Percentiles rank a stretch among this genome's conserved stretches.
Evolutionary conservation across 2,113 vertebrate species (phyloP).

Genomic region (Carollia perspicillata): DNA sequence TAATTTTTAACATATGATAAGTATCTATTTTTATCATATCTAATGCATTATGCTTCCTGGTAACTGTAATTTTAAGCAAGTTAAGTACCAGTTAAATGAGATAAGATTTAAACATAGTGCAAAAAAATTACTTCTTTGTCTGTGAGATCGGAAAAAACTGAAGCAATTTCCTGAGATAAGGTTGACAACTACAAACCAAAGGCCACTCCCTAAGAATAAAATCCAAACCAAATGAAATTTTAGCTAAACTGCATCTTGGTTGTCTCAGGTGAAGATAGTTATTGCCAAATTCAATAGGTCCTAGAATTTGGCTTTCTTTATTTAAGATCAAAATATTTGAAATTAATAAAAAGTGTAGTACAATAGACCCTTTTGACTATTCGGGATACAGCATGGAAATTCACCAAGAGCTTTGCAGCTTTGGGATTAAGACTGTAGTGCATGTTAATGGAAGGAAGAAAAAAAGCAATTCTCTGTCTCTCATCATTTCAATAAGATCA

Average conservation of each 20-base stretch:
- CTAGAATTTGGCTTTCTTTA: background rate
- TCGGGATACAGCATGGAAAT: background rate
- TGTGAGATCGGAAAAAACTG: background rate
- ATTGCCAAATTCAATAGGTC: background rate
- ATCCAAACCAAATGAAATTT: background rate
- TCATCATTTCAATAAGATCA: no score
- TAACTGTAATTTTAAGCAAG: conserved; percentile 24
- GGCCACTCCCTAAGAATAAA: background rate
- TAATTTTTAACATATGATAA: background rate
- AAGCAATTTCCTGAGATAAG: conserved; percentile 6
- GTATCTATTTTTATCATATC: background rate
- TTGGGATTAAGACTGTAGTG: background rate
- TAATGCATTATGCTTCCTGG: background rate
- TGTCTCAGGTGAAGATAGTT: background rate
- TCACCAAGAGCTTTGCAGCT: background rate
- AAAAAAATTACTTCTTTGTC: background rate
- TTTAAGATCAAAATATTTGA: background rate
- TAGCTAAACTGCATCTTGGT: background rate
- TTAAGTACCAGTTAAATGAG: background rate
- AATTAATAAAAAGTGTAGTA: background rate
- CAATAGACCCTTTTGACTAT: background rate
- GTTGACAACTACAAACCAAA: background rate
- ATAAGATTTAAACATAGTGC: conserved; percentile 27
- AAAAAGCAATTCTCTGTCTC: background rate
- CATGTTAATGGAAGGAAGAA: background rate